Percentiles rank a stretch among this genome's conserved stretches.
Evolutionary conservation across 2,888 invertebrate genomes (phyloP).

Genomic region (Nomada ferruginata): DNA sequence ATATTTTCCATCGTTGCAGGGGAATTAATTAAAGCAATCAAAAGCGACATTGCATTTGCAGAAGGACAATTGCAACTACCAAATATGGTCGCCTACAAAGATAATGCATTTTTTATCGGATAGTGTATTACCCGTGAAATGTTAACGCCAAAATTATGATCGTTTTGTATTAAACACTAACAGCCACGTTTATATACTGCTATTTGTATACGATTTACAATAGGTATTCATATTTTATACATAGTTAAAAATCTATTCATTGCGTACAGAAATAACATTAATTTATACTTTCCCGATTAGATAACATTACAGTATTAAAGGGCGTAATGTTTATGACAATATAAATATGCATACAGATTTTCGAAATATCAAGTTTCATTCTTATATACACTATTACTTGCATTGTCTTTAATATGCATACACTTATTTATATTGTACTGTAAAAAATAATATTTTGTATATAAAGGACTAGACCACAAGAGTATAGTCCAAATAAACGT

Average conservation of each 20-base stretch:
- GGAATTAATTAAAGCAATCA: slow-evolving; percentile 91
- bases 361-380: background rate
- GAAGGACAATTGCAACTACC: slow-evolving; percentile 86
- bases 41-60: slow-evolving; percentile 91
- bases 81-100: slow-evolving; percentile 85
- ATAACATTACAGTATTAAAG: slow-evolving; percentile 22
- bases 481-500: slow-evolving; percentile 15
- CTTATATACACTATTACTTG: background rate
- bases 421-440: slow-evolving; percentile 22
- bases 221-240: background rate
- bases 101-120: slow-evolving; percentile 85
- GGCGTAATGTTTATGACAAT: background rate
- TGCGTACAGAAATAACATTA: background rate
- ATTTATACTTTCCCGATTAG: slow-evolving; percentile 6
- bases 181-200: background rate
- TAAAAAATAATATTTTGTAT: slow-evolving; percentile 28
- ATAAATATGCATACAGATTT: background rate
- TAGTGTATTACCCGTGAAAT: slow-evolving; percentile 1
- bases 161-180: background rate
- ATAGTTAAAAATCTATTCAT: background rate
- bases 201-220: background rate
- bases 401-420: slow-evolving; percentile 20
- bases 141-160: background rate
- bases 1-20: slow-evolving; percentile 84
- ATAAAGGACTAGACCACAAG: background rate